Percentiles rank a stretch among this genome's conserved stretches.
These are phyloP conservation scores for Hemichromis elongatus DNA, from an alignment of 2,113 vertebrate genomes.

Conservation along the genomic window DNA sequence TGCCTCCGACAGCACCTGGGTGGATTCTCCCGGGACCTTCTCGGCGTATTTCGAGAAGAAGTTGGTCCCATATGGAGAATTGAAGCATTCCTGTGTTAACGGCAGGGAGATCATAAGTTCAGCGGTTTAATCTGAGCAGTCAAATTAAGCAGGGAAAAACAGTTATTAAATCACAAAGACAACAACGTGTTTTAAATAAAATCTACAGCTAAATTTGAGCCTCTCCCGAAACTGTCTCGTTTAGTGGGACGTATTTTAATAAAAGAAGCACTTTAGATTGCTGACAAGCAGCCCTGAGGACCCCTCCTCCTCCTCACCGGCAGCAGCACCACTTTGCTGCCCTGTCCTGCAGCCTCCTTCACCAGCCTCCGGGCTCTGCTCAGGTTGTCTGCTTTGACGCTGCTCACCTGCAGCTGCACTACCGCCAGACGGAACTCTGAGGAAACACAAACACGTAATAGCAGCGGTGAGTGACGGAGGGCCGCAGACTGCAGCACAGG, in stretches of 20 bases:
- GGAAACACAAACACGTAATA: not conserved
- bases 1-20: slow-evolving; percentile 81
- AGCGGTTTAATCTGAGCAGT: fast-evolving
- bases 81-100: slow-evolving; percentile 87
- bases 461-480: not conserved
- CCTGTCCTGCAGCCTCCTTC: slow-evolving; percentile 82
- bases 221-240: not conserved
- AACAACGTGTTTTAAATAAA: not conserved
- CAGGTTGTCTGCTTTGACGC: slow-evolving; percentile 87
- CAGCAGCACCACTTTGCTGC: slow-evolving; percentile 84
- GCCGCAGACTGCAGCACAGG: not conserved
- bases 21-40: slow-evolving; percentile 90
- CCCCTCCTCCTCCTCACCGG: slow-evolving; percentile 70
- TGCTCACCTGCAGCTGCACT: slow-evolving; percentile 84
- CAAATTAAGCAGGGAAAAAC: not conserved
- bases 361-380: slow-evolving; percentile 77
- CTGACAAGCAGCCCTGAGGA: not conserved
- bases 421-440: slow-evolving; percentile 89
- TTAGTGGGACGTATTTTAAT: not conserved
- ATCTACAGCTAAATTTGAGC: not conserved
- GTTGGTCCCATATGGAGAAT: slow-evolving; percentile 89
- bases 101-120: not conserved
- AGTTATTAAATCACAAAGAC: not conserved
- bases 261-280: fast-evolving
- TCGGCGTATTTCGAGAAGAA: slow-evolving; percentile 89